Evolutionary conservation across 2,888 invertebrate genomes (phyloP).

Genomic region (Saturnia pavonia): DNA sequence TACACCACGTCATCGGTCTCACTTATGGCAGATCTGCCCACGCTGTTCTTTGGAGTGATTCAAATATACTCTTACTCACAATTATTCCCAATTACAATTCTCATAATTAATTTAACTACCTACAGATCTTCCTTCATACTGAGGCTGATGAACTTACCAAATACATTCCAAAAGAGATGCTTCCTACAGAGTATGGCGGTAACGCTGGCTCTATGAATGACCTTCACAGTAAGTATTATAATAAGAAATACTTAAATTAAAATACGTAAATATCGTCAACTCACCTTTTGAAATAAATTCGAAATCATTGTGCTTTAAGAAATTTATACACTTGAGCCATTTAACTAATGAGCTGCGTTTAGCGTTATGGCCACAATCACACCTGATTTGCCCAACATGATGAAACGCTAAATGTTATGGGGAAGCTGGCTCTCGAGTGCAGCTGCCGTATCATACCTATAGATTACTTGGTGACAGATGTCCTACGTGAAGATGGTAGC

Average conservation of each 20-base stretch:
- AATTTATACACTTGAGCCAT: too few species aligned
- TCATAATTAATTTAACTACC: constrained; percentile 32
- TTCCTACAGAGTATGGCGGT: constrained; percentile 93
- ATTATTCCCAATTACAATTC: not conserved
- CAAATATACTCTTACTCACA: not conserved
- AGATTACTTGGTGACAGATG: too few species aligned
- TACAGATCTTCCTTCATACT: constrained; percentile 88
- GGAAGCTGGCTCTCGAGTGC: too few species aligned
- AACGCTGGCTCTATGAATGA: constrained; percentile 87
- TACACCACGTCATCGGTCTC: too few species aligned
- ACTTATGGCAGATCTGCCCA: too few species aligned
- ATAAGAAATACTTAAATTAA: not conserved
- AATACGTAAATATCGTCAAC: not conserved
- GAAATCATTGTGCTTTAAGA: not conserved
- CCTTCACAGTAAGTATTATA: constrained; percentile 84
- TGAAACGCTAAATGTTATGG: too few species aligned
- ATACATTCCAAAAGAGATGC: constrained; percentile 88
- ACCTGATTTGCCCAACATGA: too few species aligned
- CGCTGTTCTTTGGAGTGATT: not conserved
- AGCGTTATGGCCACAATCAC: too few species aligned
- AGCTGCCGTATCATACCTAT: too few species aligned
- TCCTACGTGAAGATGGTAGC: too few species aligned
- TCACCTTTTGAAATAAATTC: not conserved
- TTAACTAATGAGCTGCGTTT: too few species aligned
- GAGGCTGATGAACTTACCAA: constrained; percentile 89